Base-by-base conservation (phyloP, 1,140 invertebrate genomes). In the Sogatella furcifera region DNA sequence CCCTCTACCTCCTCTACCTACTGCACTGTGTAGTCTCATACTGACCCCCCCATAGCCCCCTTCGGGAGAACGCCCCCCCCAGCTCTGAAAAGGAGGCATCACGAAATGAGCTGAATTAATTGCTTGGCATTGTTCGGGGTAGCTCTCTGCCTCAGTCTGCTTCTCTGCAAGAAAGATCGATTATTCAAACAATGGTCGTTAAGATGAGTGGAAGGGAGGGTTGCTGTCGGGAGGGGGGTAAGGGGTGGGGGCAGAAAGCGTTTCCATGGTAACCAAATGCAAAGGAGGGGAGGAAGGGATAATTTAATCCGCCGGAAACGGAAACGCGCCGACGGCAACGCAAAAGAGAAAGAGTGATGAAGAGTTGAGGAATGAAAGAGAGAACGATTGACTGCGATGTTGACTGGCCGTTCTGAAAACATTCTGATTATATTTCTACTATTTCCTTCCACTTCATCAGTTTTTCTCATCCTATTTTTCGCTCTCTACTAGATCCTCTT, bases 261-360 rank as follows among this genome's bases (percentile, higher is more conserved):
- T 38, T 38, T 4, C 34, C 34, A 38, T 38, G 34, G 34, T 38
- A 38, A 38, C 34, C 24, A 13, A 8, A n/a, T n/a, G n/a, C 9
- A 34, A 57, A 3, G 55, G 13, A 34, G 1, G 41, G 34, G 55
- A 2, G 34, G n/a, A 6, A 24, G 53, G 53, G 53, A 9, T 28
- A 49, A 49, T 49, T 17, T 49, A 49, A 49, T 49, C 46, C 46
- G 21, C 15, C 46, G 46, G 46, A 49, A 49, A 49, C 46, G 46
- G 46, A 49, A 49, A 49, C 46, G 46, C 21, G 46, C 9, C 46
- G 15, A 15, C 21, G 21, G 43, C 43, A n/a, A n/a, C n/a, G n/a
- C n/a, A n/a, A 46, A 10, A 31, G 31, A 31, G 31, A 31, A 10
- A 31, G 31, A 31, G 31, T 4, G 31, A 10, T 31, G 31, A 31